These are phyloP conservation scores for Osmerus mordax DNA, from an alignment of 2,113 vertebrate genomes.

Conservation along the genomic window DNA sequence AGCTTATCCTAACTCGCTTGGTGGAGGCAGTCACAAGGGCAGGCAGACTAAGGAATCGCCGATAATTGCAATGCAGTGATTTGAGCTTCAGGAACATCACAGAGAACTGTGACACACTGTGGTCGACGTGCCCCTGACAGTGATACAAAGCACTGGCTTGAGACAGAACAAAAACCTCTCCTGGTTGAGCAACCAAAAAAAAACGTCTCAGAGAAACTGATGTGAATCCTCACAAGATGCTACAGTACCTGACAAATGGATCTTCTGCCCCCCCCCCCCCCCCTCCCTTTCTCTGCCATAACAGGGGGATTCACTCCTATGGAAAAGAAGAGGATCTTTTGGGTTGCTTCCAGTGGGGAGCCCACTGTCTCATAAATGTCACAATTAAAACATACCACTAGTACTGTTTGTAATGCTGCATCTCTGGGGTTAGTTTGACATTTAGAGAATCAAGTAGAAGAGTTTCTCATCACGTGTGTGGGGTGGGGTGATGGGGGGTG, in stretches of 20 bases:
- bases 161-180: slow-evolving; percentile 34
- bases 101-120: slow-evolving; percentile 44
- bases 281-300: slow-evolving; percentile 55
- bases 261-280: slow-evolving; percentile 37
- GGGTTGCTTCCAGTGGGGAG: slow-evolving; percentile 24
- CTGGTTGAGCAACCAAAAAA: slow-evolving; percentile 48
- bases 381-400: slow-evolving; percentile 64
- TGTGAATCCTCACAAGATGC: no score
- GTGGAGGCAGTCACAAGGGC: slow-evolving; percentile 44
- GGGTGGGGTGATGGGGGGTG: slow-evolving; percentile 37
- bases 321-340: slow-evolving; percentile 41
- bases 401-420: slow-evolving; percentile 55
- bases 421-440: slow-evolving; percentile 63
- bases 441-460: slow-evolving; percentile 62
- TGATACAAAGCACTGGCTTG: slow-evolving; percentile 42
- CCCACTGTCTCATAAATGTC: slow-evolving; percentile 66
- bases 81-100: slow-evolving; percentile 59
- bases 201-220: slow-evolving; percentile 59
- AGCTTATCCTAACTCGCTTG: slow-evolving; percentile 58
- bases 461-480: slow-evolving; percentile 49
- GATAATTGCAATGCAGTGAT: slow-evolving; percentile 65
- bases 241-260: slow-evolving; percentile 63
- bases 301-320: slow-evolving; percentile 52
- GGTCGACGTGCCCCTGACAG: not conserved
- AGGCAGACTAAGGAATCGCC: slow-evolving; percentile 51